Conservation (phyloP, 2,888 invertebrate genomes). For the Acanthosoma haemorrhoidale region DNA sequence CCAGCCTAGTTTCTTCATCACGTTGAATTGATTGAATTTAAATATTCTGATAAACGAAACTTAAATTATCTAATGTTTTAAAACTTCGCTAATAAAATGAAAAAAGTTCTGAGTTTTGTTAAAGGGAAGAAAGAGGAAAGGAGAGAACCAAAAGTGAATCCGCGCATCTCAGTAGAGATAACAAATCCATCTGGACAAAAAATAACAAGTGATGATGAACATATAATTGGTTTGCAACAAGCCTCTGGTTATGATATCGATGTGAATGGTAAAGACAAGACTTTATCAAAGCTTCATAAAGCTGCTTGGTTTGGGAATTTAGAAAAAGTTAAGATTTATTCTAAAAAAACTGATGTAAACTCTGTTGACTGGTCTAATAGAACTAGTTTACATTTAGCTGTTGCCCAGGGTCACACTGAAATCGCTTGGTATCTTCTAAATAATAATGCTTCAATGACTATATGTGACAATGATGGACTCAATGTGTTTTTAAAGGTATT, state of each 20-base stretch:
- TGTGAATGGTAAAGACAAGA: conserved; percentile 43
- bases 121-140: conserved; percentile 44
- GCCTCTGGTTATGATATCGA: conserved; percentile 43
- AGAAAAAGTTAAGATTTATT: conserved; percentile 43
- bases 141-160: conserved; percentile 40
- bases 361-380: conserved; percentile 42
- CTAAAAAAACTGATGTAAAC: conserved; percentile 44
- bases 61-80: not conserved
- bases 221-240: conserved; percentile 40
- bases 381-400: conserved; percentile 45
- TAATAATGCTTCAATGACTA: conserved; percentile 43
- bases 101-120: conserved; percentile 44
- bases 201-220: conserved; percentile 41
- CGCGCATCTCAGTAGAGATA: conserved; percentile 41
- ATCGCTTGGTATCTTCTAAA: conserved; percentile 44
- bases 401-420: conserved; percentile 44
- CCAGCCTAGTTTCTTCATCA: not conserved
- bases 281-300: conserved; percentile 43
- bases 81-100: conserved; percentile 40
- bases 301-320: conserved; percentile 44
- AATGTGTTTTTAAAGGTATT: conserved; percentile 45
- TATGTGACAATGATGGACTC: conserved; percentile 44
- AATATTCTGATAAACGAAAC: not conserved
- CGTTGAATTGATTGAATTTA: not conserved
- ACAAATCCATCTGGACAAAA: conserved; percentile 42